Base-by-base conservation (phyloP, 2,113 vertebrate species). In the Brachionichthys hirsutus region DNA sequence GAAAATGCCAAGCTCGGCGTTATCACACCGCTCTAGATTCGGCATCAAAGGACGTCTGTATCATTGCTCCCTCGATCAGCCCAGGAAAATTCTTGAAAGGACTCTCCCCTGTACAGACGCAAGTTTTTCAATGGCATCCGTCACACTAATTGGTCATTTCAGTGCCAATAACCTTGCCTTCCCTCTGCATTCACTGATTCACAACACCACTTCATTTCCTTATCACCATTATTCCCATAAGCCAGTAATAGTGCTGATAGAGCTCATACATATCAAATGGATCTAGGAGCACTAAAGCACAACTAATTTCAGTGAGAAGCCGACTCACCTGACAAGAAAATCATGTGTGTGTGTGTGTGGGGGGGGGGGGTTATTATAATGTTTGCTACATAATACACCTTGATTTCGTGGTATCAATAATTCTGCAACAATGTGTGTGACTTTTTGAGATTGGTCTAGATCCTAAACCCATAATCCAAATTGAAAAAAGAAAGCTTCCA, bases 1-100 rank as follows among this genome's bases (percentile, higher is more conserved):
- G 64, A 75, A 85, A 86, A 85, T 68, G 77, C 70, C 75, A 75
- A 62, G 62, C 61, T 55, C 48, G 56, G 62, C 75, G 77, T 77
- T 66, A 85, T 30, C 24, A 30, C 24, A 30, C 24, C 3, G 24
- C 24, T 30, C 24, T 30, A 30, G 24, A 30, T 81, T 78, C 71
- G 69, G 70, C 60, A 68, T 80, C 69, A 64, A 70, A 81, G 62
- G 51, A 35, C 41, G 49, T 67, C 59, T 61, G 53, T 51, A 60
- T 59, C 19, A 19, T 68, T 30, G 62, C 54, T 49, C 62, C 45
- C 70, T 65, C 67, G 56, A 73, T 56, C 59, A 62, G 45, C 54
- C 48, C 49, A 36, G 22, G 46, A 51, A 75, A 44, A 54, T 38
- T 52, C 51, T 42, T 54, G 43, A 30, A 40, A 13, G 18, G 34